phyloP scores from a whole-genome alignment of 2,113 vertebrate genomes.

The Apus apus region DNA sequence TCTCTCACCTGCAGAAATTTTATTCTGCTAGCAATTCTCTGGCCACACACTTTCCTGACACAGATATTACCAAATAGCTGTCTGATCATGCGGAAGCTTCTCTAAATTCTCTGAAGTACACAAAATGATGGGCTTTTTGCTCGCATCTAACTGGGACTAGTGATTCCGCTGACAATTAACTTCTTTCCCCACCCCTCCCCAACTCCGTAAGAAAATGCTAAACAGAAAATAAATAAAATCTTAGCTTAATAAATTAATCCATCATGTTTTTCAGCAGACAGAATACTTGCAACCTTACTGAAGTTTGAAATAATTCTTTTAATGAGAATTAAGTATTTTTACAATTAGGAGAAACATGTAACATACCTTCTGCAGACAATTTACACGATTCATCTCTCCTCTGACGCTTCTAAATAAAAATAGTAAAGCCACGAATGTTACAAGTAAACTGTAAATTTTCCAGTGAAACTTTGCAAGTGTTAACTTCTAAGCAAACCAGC shows the following conservation, averaged over 20 bases:
- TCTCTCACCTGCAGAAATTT: background rate
- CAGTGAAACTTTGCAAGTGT: background rate
- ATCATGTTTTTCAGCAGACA: background rate
- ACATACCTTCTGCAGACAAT: slow-evolving; percentile 81
- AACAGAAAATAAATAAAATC: background rate
- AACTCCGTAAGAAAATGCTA: background rate
- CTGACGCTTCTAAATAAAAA: slow-evolving; percentile 84
- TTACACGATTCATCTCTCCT: slow-evolving; percentile 83
- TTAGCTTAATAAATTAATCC: background rate
- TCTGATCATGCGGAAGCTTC: background rate
- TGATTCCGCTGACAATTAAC: background rate
- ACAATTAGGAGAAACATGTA: background rate
- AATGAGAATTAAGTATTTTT: background rate
- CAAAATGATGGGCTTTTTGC: background rate
- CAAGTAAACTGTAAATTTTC: background rate
- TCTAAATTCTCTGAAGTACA: background rate
- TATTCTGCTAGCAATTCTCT: background rate
- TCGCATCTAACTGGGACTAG: background rate
- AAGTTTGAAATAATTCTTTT: background rate
- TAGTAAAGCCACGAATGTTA: background rate
- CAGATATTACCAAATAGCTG: background rate
- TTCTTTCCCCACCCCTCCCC: background rate
- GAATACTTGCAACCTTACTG: background rate
- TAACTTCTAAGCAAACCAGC: background rate
- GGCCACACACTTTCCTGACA: background rate